Evolutionary conservation across 23 tunicate genomes (phyloP).

Genomic region (Phallusia fumigata): DNA sequence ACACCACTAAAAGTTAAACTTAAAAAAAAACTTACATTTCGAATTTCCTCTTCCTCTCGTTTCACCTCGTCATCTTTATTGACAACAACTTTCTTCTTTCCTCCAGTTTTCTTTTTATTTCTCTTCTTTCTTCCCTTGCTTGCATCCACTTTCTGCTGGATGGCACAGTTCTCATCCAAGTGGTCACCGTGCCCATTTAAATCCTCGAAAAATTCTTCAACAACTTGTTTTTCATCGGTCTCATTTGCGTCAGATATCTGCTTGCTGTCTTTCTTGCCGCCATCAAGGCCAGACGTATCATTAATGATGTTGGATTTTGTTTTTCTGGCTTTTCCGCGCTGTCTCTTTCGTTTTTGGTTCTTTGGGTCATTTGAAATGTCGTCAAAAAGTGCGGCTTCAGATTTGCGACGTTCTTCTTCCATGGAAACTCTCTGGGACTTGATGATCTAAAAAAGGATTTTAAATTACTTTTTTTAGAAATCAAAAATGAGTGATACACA

Average conservation of each 20-base stretch:
- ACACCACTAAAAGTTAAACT: too few relatives aligned
- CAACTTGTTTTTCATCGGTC: too few relatives aligned
- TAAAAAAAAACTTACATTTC: not conserved
- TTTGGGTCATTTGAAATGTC: conserved; percentile 16
- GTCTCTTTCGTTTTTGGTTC: conserved; percentile 17
- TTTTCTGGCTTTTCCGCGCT: not conserved
- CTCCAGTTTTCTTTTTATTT: not conserved
- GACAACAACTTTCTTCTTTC: not conserved
- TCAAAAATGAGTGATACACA: too few relatives aligned
- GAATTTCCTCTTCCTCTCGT: not conserved
- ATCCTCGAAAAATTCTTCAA: not conserved
- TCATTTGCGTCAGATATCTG: too few relatives aligned
- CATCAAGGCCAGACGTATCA: too few relatives aligned
- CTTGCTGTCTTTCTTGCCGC: too few relatives aligned
- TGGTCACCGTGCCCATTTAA: not conserved
- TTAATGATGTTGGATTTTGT: not conserved
- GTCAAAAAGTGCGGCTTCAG: conserved; percentile 37
- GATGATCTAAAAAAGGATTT: conserved; percentile 22
- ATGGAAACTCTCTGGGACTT: conserved; percentile 27
- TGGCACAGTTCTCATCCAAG: not conserved
- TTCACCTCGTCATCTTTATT: not conserved
- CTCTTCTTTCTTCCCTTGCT: conserved; percentile 3
- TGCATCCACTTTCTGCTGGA: not conserved
- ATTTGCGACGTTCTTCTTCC: conserved; percentile 28
- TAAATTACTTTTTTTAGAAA: not conserved